Evolutionary conservation across 2,113 vertebrate genomes (phyloP).

Genomic region (Tenrec ecaudatus): DNA sequence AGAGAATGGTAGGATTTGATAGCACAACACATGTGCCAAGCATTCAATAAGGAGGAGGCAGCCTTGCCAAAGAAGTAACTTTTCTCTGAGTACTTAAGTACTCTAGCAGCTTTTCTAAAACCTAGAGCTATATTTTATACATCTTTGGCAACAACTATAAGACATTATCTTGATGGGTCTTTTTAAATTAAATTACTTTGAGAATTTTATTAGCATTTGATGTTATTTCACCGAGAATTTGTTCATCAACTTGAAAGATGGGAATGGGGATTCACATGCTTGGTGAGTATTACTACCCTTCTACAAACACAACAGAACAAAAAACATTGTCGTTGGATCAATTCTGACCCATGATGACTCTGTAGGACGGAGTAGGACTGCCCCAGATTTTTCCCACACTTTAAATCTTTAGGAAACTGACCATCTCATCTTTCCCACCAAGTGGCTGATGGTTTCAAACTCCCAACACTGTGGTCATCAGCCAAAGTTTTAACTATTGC

Average conservation of each 20-base stretch:
- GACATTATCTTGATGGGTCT: not conserved
- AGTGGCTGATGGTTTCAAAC: not conserved
- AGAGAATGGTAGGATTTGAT: constrained; percentile 44
- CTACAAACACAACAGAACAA: not conserved
- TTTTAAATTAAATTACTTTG: constrained; percentile 25
- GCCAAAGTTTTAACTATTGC: not conserved
- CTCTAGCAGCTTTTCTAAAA: constrained; percentile 19
- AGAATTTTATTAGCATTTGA: not conserved
- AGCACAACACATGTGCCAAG: not conserved
- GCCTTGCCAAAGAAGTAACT: constrained; percentile 24
- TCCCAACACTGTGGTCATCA: not conserved
- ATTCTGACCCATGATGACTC: not conserved
- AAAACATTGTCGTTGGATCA: not conserved
- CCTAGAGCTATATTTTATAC: not conserved
- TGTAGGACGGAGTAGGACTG: not conserved
- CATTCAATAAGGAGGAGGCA: constrained; percentile 17
- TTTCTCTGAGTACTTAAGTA: constrained; percentile 32
- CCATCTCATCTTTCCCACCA: not conserved
- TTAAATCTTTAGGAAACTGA: not conserved
- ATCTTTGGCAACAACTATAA: constrained; percentile 34
- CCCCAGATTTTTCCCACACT: not conserved
- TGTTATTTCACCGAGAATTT: constrained; percentile 18
- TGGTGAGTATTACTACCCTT: not conserved
- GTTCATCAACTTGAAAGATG: not conserved
- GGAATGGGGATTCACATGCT: not conserved